Conservation (phyloP, 2,888 invertebrate species). For the Resseliella maxima region DNA sequence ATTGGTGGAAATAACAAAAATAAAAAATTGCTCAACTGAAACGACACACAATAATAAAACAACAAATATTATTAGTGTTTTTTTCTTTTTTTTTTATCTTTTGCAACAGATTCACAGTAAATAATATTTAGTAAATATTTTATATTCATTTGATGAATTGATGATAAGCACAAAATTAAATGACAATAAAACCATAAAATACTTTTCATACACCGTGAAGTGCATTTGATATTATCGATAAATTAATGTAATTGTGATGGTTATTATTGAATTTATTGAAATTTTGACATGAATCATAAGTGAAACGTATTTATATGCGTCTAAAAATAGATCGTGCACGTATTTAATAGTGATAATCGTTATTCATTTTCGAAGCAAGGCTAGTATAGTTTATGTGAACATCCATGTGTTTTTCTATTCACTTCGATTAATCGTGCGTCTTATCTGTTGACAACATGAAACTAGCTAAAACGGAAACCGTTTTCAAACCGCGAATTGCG, state of each 20-base stretch:
- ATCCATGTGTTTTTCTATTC: too few relatives aligned
- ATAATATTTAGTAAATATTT: neutral
- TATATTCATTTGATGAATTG: neutral
- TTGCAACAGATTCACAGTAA: too few relatives aligned
- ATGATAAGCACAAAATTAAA: neutral
- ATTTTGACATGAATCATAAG: neutral
- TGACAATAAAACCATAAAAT: too few relatives aligned
- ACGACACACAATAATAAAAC: too few relatives aligned
- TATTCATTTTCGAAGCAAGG: too few relatives aligned
- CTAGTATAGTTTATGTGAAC: too few relatives aligned
- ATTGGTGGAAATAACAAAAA: constrained; percentile 83
- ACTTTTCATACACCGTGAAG: too few relatives aligned
- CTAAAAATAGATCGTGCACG: neutral
- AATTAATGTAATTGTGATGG: constrained; percentile 58
- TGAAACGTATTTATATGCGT: neutral
- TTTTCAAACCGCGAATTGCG: too few relatives aligned
- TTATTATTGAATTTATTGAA: neutral
- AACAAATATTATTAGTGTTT: neutral
- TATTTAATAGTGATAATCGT: too few relatives aligned
- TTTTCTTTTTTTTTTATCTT: neutral
- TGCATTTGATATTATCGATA: neutral
- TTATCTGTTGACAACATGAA: too few relatives aligned
- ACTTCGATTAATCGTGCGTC: too few relatives aligned
- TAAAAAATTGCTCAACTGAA: constrained; percentile 82
- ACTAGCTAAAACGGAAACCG: too few relatives aligned